Evolutionary conservation across 2,113 vertebrate species (phyloP), one percentile per base, ranked within the genome.

Genomic region (Siniperca chuatsi): DNA sequence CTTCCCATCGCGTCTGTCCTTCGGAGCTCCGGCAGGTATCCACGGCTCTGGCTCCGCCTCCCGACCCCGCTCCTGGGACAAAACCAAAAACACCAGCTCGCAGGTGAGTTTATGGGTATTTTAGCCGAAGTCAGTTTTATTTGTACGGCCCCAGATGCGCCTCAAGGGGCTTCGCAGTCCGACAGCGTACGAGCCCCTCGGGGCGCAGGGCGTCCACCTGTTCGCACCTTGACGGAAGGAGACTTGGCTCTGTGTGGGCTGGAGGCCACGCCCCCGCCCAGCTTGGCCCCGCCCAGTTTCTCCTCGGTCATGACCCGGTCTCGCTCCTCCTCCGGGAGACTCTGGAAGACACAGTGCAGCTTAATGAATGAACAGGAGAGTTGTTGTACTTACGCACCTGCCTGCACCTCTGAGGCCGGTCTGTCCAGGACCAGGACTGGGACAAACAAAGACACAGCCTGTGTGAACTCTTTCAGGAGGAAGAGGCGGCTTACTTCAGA

Each of bases 301-400:
- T 96, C 96, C 90, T 96, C 96, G 0, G 84, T 88, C 77, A 95
- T 66, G 13, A 96, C 94, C 0, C 96, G 81, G n/a, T 96, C 95
- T 54, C 95, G 85, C 35, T 96, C 96, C 72, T 96, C 95, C 1
- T 95, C 96, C 1, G 96, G 96, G 4, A 96, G 93, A 71, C 95
- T 96, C 96, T 96, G 78, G 1, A 64, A 29, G 29, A 29, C 20
- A 29, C 40, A 42, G 11, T 25, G 2, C 6, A 25, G 40, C 23
- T 15, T 46, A 1, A 44, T 64, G 18, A 64, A 40, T 40, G 8
- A 6, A 40, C 6, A 40, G 1, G 6, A 40, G 29, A 29, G 29
- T 2, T 29, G 29, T 29, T 29, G 29, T 29, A 29, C 29, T 29
- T 29, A 29, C 29, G 29, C 29, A 29, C 29, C 29, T 29, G 29